A percentile compares a stretch with the other conserved stretches of the same genome.
Evolutionary conservation across 2,113 vertebrate genomes (phyloP).

Genomic region (Planiliza haematocheilus): DNA sequence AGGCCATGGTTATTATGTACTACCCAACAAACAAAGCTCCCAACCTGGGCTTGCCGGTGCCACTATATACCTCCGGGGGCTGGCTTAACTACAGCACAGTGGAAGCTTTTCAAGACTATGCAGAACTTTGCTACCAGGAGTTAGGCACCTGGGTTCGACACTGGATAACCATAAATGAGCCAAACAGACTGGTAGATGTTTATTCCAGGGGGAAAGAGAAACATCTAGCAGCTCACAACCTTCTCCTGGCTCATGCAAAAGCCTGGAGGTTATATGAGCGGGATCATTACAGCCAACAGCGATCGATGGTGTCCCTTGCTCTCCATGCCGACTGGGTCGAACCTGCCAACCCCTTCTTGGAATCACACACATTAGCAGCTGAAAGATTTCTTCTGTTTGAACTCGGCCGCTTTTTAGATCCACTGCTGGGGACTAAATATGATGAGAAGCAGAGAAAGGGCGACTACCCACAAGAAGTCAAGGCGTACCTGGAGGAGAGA

Average conservation of each 20-base stretch:
- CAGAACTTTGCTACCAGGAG: conserved; percentile 89
- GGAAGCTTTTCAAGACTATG: conserved; percentile 88
- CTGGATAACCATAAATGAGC: conserved; percentile 98
- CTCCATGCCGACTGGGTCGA: conserved; percentile 94
- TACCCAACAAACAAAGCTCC: conserved; percentile 86
- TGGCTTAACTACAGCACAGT: conserved; percentile 89
- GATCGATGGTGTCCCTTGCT: conserved; percentile 87
- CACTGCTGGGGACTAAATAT: conserved; percentile 85
- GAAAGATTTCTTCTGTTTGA: conserved; percentile 91
- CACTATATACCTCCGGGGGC: conserved; percentile 85
- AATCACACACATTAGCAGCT: conserved; percentile 84
- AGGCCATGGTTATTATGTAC: conserved; percentile 89
- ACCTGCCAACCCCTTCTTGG: conserved; percentile 90
- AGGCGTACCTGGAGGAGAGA: conserved; percentile 81
- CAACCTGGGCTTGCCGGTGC: conserved; percentile 84
- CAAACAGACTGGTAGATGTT: conserved; percentile 87
- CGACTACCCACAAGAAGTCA: conserved; percentile 86
- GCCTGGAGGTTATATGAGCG: conserved; percentile 89
- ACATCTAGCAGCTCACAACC: conserved; percentile 86
- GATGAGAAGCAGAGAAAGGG: conserved; percentile 79
- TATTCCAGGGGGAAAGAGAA: conserved; percentile 84
- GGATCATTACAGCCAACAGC: conserved; percentile 77
- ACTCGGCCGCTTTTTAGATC: conserved; percentile 92
- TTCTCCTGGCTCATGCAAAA: conserved; percentile 90
- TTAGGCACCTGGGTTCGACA: conserved; percentile 88